Evolutionary conservation across 1,140 invertebrate species (phyloP).

Genomic region (Aphis craccivora): DNA sequence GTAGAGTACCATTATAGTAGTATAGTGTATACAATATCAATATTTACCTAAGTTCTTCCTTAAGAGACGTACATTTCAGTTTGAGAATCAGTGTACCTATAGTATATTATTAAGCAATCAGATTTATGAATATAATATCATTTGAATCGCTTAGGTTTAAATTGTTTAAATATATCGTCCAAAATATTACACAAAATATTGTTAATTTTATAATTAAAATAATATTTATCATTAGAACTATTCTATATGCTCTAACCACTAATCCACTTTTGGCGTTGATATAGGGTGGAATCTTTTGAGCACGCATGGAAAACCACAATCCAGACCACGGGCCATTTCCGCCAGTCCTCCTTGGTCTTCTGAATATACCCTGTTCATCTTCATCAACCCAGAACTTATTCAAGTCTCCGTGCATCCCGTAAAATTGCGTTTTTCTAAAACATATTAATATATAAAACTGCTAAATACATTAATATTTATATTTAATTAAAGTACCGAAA

Average conservation of each 20-base stretch:
- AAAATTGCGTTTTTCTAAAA: slow-evolving; percentile 45
- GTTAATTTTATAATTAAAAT: background rate
- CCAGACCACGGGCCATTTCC: slow-evolving; percentile 57
- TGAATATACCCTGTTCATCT: slow-evolving; percentile 6
- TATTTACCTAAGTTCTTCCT: too few relatives aligned
- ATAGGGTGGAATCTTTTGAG: slow-evolving; percentile 44
- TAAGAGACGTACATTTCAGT: too few relatives aligned
- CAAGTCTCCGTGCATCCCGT: slow-evolving; percentile 47
- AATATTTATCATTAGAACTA: background rate
- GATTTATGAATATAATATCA: too few relatives aligned
- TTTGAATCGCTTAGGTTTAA: too few relatives aligned
- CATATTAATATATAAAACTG: background rate
- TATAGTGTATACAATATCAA: too few relatives aligned
- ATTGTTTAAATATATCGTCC: background rate
- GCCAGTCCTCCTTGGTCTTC: slow-evolving; percentile 56
- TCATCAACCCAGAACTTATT: slow-evolving; percentile 59
- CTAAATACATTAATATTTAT: too few relatives aligned
- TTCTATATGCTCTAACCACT: slow-evolving; percentile 31
- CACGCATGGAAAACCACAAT: slow-evolving; percentile 49
- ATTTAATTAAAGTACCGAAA: too few relatives aligned
- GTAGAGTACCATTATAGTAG: too few relatives aligned
- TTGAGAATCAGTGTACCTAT: too few relatives aligned
- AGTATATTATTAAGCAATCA: too few relatives aligned
- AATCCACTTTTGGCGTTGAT: slow-evolving; percentile 57
- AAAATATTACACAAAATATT: background rate